Base-by-base conservation (phyloP, 2,797 vertebrate genomes). In the Agapornis canus region DNA sequence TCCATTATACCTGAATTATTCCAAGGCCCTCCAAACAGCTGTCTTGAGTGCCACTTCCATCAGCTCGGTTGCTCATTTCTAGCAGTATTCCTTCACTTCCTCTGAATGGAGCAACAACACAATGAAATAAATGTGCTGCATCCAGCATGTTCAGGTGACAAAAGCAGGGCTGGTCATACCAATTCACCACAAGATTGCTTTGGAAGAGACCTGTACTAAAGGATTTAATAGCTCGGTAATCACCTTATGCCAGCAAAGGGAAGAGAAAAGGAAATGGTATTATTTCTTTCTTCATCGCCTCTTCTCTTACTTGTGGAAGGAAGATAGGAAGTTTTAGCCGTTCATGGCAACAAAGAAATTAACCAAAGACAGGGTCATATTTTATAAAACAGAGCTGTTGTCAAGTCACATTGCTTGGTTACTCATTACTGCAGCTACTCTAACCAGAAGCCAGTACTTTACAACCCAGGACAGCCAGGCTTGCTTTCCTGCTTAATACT, bases 351-450 rank as follows among this genome's bases (percentile, higher is more conserved):
- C 25, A 82, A 1, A 51, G 64, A 94, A 93, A 91, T 90, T 86
- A 96, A 49, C 63, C 18, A 94, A 92, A 94, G 78, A 59, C 35
- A 82, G 37, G 14, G 12, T 65, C 37, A 21, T 65, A 47, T 88
- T 94, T 89, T 81, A 75, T 75, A 71, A 90, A 95, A 72, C 1
- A 18, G 49, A 91, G 37, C 51, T 78, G 51, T 86, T 94, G 87
- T 96, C 91, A 96, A 69, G 48, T 65, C 6, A 1, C 20, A 89
- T 66, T 18, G 25, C 64, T 89, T 79, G 37, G 61, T 90, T 89
- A 82, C 71, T 95, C 71, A 45, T 92, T 95, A 86, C 31, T 85
- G 57, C 52, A 91, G 66, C 64, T 91, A 81, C 86, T 56, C 49
- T n/a, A 64, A 89, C 35, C 60, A 68, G 63, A 89, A 89, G 65